Evolutionary conservation across 2,797 vertebrate genomes (phyloP), one percentile per base, ranked within the genome.

Genomic region (Microhierax caerulescens): DNA sequence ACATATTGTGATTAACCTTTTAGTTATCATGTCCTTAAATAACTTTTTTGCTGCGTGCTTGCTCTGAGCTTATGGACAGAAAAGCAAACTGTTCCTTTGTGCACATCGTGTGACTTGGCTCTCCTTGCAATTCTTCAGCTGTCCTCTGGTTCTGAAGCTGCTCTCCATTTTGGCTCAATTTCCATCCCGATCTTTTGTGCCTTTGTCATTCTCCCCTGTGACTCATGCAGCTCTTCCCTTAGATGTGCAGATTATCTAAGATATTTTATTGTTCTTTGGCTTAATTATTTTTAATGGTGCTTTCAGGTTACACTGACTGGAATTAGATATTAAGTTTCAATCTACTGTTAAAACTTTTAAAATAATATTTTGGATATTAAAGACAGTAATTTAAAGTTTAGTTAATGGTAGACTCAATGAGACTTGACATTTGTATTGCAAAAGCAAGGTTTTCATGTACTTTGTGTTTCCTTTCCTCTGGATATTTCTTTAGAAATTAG

Each of bases 241-340:
- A 48, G 36, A 67, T 69, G 48, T 76, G 53, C 53, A 82, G 63
- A 91, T 87, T 90, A 63, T 75, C 43, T n/a, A 39, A 76, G 48
- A 50, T 63, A 34, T 63, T 74, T 88, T 95, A 41, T 81, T 93
- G 21, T 69, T 85, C n/a, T 79, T 88, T 48, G 32, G 39, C 43
- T 93, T 88, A 87, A 82, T 85, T 95, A 81, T 93, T 95, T 94
- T 90, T 85, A 82, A 65, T 48, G 76, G 36, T 67, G 17, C 43
- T 92, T 93, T 91, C 81, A 91, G 53, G 43, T 70, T 89, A 22
- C 14, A 32, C 14, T 63, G 27, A 79, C 17, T 85, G 45, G 77
- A 92, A 95, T 60, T 47, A 77, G 39, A 57, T 60, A 81, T 13
- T 54, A 76, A 67, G 7, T 77, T 93, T 87, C 32, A 39, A 36